phyloP scores from a whole-genome alignment of 1,140 invertebrate genomes.

The Diabrotica virgifera region DNA sequence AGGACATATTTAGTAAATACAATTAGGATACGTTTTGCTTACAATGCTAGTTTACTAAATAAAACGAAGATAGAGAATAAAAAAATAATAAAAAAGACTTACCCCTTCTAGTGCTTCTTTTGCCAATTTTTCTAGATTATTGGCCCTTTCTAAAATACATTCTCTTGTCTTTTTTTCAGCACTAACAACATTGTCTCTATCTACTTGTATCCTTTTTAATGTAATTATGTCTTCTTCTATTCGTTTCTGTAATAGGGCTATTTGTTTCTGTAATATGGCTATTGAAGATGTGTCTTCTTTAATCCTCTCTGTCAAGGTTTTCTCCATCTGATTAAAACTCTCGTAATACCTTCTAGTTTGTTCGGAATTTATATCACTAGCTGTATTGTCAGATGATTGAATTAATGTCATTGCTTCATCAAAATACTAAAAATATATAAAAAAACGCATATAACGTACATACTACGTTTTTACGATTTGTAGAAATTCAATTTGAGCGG shows the following conservation, averaged over 20 bases:
- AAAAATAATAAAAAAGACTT: neutral
- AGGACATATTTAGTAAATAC: too few relatives aligned
- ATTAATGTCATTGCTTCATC: neutral
- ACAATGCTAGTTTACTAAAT: too few relatives aligned
- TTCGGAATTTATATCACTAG: neutral
- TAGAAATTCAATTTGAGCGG: too few relatives aligned
- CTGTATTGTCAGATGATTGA: neutral
- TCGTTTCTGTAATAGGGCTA: neutral
- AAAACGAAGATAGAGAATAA: neutral
- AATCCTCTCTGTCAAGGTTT: neutral
- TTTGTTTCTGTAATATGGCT: neutral
- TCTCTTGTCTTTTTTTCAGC: neutral
- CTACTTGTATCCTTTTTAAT: conserved; percentile 1
- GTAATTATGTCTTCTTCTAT: conserved; percentile 1
- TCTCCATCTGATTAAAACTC: neutral
- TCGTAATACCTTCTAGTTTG: neutral
- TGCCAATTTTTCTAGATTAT: neutral
- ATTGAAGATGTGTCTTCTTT: neutral
- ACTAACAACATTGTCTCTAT: neutral
- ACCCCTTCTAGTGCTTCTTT: conserved; percentile 3
- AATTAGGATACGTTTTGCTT: too few relatives aligned
- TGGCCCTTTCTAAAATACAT: neutral
- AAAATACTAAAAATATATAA: conserved; percentile 1
- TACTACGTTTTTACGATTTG: too few relatives aligned
- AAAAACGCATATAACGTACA: neutral